phyloP scores from a whole-genome alignment of 2,113 vertebrate genomes.

The Ammospiza caudacuta region DNA sequence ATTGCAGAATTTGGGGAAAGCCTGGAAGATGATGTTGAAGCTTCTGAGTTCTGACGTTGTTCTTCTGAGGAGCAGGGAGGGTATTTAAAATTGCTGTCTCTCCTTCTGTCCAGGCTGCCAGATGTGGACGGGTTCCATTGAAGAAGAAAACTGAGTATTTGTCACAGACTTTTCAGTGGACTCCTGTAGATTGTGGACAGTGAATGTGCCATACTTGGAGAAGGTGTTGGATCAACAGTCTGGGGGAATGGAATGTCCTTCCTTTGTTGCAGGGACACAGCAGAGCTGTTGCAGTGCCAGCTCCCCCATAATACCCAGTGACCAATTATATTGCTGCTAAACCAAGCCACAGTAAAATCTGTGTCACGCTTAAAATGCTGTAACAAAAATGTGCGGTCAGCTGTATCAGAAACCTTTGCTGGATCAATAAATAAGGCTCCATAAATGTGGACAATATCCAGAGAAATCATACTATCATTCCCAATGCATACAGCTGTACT shows the following conservation, averaged over 20 bases:
- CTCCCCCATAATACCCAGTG: background rate
- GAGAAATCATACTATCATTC: slow-evolving; percentile 19
- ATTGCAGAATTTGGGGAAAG: background rate
- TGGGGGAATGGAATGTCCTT: background rate
- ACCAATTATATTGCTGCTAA: slow-evolving; percentile 56
- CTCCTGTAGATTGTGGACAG: background rate
- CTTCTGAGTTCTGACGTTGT: background rate
- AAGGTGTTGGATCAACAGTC: background rate
- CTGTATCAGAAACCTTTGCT: slow-evolving; percentile 40
- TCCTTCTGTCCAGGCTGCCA: background rate
- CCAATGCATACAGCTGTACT: background rate
- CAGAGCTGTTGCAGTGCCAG: background rate
- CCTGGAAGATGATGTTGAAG: background rate
- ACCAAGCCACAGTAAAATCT: slow-evolving; percentile 47
- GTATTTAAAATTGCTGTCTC: background rate
- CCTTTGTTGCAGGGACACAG: background rate
- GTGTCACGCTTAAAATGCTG: slow-evolving; percentile 43
- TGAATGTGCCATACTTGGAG: background rate
- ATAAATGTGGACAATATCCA: slow-evolving; percentile 34
- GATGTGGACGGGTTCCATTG: background rate
- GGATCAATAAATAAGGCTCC: slow-evolving; percentile 45
- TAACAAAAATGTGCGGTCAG: slow-evolving; percentile 33
- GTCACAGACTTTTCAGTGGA: background rate
- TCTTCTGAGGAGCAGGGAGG: background rate
- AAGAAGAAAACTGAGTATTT: background rate